Conservation (phyloP, 35 echinoderm and acorn worm genomes). For the Apostichopus japonicus region DNA sequence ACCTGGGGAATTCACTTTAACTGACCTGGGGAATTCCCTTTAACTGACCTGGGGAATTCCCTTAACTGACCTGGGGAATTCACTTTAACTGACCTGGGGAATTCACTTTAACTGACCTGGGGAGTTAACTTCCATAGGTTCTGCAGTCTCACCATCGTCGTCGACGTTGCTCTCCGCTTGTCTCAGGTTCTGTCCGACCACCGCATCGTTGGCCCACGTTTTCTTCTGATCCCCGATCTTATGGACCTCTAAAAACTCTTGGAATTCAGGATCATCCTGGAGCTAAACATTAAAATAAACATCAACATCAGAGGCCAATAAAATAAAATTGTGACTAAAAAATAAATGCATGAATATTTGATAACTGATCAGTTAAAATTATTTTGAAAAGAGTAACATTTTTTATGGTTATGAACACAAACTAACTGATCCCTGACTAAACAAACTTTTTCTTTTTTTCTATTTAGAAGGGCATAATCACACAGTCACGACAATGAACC, state of each 20-base stretch:
- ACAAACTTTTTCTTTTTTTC: too few relatives aligned
- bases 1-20: neutral
- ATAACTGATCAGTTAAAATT: too few relatives aligned
- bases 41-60: neutral
- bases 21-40: neutral
- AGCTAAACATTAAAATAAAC: slow-evolving; percentile 56
- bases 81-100: neutral
- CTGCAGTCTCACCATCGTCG: slow-evolving; percentile 8
- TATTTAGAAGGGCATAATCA: too few relatives aligned
- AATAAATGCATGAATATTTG: too few relatives aligned
- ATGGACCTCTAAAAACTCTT: slow-evolving; percentile 90
- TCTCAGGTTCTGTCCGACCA: neutral
- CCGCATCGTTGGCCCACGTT: slow-evolving; percentile 88
- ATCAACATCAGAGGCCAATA: too few relatives aligned
- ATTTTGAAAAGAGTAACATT: too few relatives aligned
- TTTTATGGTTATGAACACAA: too few relatives aligned
- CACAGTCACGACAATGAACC: too few relatives aligned
- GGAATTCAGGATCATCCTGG: slow-evolving; percentile 87
- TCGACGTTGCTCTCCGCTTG: neutral
- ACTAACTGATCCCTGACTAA: too few relatives aligned
- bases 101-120: slow-evolving; percentile 1
- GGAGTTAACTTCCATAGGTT: neutral
- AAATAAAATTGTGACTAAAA: too few relatives aligned
- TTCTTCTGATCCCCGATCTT: slow-evolving; percentile 61
- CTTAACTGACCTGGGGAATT: neutral